Evolutionary conservation across 2,113 vertebrate genomes (phyloP), one percentile per base, ranked within the genome.

Genomic region (Thunnus maccoyii): DNA sequence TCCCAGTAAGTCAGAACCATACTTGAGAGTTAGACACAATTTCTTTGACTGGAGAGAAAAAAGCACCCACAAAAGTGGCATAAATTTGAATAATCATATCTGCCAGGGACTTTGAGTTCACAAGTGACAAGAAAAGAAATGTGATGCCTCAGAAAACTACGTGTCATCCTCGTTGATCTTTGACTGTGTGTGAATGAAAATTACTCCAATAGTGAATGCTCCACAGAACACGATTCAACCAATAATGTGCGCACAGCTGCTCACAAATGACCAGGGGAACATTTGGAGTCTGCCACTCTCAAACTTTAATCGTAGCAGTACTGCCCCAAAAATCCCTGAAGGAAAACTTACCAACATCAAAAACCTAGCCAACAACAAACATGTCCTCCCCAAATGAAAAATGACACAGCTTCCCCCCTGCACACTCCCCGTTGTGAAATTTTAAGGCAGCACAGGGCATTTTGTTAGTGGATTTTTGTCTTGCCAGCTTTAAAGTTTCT

Each of bases 71-170:
- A 85, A 89, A 90, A 87, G 27, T 76, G 65, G 80, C 80, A 91
- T 82, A 80, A 58, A 89, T 91, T 87, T 89, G 60, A 91, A 88
- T 90, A 92, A 91, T 85, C n/a, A 30, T 64, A 80, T 78, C 64
- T 84, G 70, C 48, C 58, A 63, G 64, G 70, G 76, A 86, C 67
- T 57, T 69, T 55, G 80, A 85, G 88, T 92, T 90, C 82, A 87
- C 75, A 62, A 80, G 78, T 87, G 83, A 92, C 84, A 88, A 76
- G 86, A 62, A 46, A 88, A 44, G 67, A 84, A 83, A 89, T 72
- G 64, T 58, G 67, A 84, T 80, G 78, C 76, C 52, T 79, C 72
- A 79, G 84, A 89, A 79, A 73, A 62, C 55, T 48, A 12, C 47
- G 69, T 78, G 82, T 83, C 82, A 82, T 71, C 41, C 69, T 83